Evolutionary conservation across 2,888 invertebrate genomes (phyloP).

Genomic region (Megastigmus dorsalis): DNA sequence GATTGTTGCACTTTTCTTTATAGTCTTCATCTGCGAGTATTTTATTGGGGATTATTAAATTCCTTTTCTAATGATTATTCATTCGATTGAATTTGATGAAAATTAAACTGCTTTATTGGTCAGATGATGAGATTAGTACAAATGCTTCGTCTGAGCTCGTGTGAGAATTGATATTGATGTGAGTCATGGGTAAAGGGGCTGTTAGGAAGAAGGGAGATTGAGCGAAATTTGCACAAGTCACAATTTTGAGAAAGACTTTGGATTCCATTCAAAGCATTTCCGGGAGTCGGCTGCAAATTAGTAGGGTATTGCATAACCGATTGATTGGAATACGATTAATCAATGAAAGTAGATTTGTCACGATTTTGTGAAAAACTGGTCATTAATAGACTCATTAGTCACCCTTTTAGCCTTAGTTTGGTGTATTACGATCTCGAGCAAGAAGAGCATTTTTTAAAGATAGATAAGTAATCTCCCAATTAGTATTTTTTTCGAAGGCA

Average conservation of each 20-base stretch:
- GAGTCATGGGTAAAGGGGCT: too few species aligned
- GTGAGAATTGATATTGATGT: too few species aligned
- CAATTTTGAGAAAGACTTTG: conserved; percentile 25
- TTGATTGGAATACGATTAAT: conserved; percentile 22
- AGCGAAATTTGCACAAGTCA: too few species aligned
- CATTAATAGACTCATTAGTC: conserved; percentile 11
- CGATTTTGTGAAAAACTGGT: conserved; percentile 11
- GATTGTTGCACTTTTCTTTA: too few species aligned
- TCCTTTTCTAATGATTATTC: too few species aligned
- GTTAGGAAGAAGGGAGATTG: too few species aligned
- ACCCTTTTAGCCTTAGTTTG: background rate
- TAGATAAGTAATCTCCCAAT: background rate
- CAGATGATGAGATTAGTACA: too few species aligned
- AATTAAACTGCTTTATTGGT: too few species aligned
- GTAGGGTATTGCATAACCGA: background rate
- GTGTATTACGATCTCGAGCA: background rate
- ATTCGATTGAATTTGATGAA: too few species aligned
- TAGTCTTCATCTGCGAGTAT: too few species aligned
- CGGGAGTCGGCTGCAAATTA: background rate
- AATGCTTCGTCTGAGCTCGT: too few species aligned
- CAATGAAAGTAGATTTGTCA: conserved; percentile 32
- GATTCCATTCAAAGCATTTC: background rate
- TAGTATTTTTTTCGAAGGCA: background rate
- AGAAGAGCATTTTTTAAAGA: background rate
- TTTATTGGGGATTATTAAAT: too few species aligned